Evolutionary conservation across 2,797 vertebrate genomes (phyloP), one percentile per base, ranked within the genome.

Genomic region (Gymnoscopelus microlampas): DNA sequence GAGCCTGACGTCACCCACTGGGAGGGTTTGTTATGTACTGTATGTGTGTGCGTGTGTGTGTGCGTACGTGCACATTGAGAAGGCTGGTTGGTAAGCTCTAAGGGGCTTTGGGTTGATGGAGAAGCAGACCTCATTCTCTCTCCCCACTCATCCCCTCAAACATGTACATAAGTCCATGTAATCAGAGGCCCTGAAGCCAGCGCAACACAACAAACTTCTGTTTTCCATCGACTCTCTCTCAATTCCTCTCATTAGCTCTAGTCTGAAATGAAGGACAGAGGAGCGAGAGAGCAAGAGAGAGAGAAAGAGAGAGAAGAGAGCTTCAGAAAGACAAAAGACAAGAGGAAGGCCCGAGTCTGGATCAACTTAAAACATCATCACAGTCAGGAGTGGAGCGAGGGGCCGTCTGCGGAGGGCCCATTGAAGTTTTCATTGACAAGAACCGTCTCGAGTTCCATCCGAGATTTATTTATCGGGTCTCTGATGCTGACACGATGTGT

Each of bases 321-420:
- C 84, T 76, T 68, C 68, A 74, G 70, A 56, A 85, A 83, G 79
- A 89, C 87, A 89, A 87, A 87, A 85, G 87, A 84, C 82, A 78
- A 78, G 79, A 74, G 71, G 71, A 86, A 84, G 73, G 80, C 53
- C 74, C 0, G 39, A 82, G 90, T 93, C 92, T 94, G 93, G 93
- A 91, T 87, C 80, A 85, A 92, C 89, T 94, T 93, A 94, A 93
- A 93, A 89, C 81, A 80, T 87, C 91, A 91, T 93, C 87, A 87
- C 82, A 83, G 84, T 84, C 83, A 82, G 78, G 71, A 88, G 79
- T 84, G 65, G 77, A 88, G 84, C 74, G 26, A 88, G 80, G 23
- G 78, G 76, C 74, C 74, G 86, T 89, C 86, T 92, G 88, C 84
- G 84, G 39, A 44, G 39, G 7, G 87, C 84, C 82, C 86, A 89